Percentiles rank a stretch among this genome's conserved stretches.
Conservation (phyloP, 2,888 invertebrate genomes). For the Luffia ferchaultella region DNA sequence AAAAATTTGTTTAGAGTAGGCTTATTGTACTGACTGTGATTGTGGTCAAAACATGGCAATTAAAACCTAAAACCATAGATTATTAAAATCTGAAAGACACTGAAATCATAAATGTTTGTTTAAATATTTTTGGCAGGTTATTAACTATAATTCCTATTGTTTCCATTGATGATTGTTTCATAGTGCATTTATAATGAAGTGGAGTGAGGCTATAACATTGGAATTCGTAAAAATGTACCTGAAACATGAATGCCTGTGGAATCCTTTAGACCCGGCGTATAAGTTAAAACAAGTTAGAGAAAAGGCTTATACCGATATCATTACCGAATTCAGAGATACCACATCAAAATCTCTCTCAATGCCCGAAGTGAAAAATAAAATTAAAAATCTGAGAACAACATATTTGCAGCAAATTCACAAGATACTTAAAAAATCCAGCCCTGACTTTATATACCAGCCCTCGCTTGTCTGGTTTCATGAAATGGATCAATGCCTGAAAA, state of each 20-base stretch:
- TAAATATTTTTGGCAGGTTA: background rate
- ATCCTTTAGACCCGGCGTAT: slow-evolving; percentile 42
- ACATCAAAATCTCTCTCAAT: slow-evolving; percentile 32
- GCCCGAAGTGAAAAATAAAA: slow-evolving; percentile 54
- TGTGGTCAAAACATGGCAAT: too few relatives aligned
- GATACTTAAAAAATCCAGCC: slow-evolving; percentile 43
- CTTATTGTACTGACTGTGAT: too few relatives aligned
- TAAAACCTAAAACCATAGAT: too few relatives aligned
- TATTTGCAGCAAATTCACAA: slow-evolving; percentile 55
- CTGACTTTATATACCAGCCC: slow-evolving; percentile 40
- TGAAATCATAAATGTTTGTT: background rate
- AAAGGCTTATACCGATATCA: slow-evolving; percentile 38
- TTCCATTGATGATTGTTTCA: background rate
- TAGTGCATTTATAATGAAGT: slow-evolving; percentile 31
- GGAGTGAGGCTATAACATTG: slow-evolving; percentile 52
- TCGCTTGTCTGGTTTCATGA: slow-evolving; percentile 49
- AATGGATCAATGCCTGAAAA: slow-evolving; percentile 47
- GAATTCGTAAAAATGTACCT: slow-evolving; percentile 57
- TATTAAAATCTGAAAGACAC: too few relatives aligned
- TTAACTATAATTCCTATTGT: background rate
- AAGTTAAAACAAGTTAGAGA: slow-evolving; percentile 41
- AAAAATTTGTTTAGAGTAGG: too few relatives aligned
- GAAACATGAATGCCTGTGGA: slow-evolving; percentile 58
- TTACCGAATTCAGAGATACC: slow-evolving; percentile 31
- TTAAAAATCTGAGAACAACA: slow-evolving; percentile 54